phyloP scores from a whole-genome alignment of 2,113 vertebrate species.

The Macquaria ambigua region DNA sequence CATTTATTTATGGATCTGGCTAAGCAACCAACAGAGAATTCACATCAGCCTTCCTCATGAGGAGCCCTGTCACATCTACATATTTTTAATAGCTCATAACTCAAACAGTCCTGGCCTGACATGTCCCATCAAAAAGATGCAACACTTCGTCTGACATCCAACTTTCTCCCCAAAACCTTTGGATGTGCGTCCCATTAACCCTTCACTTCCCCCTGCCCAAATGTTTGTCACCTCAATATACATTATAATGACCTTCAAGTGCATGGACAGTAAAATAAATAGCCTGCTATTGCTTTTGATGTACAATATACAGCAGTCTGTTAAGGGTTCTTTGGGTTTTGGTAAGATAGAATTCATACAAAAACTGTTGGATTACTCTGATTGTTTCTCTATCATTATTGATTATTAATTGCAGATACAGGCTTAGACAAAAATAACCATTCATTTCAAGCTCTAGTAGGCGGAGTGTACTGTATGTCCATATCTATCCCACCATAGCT shows the following conservation, averaged over 20 bases:
- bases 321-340: neutral
- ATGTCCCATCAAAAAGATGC: slow-evolving; percentile 73
- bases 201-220: slow-evolving; percentile 2
- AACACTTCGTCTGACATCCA: slow-evolving; percentile 68
- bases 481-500: slow-evolving; percentile 37
- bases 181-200: slow-evolving; percentile 50
- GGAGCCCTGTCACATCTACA: slow-evolving; percentile 84
- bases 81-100: slow-evolving; percentile 84
- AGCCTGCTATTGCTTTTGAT: neutral
- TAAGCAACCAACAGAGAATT: slow-evolving; percentile 74
- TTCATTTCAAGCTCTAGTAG: slow-evolving; percentile 5
- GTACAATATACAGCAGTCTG: neutral
- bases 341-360: neutral
- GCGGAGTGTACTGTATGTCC: slow-evolving; percentile 28
- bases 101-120: slow-evolving; percentile 76
- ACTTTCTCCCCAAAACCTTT: slow-evolving; percentile 68
- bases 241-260: slow-evolving; percentile 12
- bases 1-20: slow-evolving; percentile 83
- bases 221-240: neutral
- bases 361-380: neutral
- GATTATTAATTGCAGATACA: slow-evolving; percentile 1
- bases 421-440: slow-evolving; percentile 1
- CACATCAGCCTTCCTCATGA: slow-evolving; percentile 73
- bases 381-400: neutral
- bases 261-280: neutral